Evolutionary conservation across 2,797 vertebrate species (phyloP), one percentile per base, ranked within the genome.

Genomic region (Peromyscus aztecus): DNA sequence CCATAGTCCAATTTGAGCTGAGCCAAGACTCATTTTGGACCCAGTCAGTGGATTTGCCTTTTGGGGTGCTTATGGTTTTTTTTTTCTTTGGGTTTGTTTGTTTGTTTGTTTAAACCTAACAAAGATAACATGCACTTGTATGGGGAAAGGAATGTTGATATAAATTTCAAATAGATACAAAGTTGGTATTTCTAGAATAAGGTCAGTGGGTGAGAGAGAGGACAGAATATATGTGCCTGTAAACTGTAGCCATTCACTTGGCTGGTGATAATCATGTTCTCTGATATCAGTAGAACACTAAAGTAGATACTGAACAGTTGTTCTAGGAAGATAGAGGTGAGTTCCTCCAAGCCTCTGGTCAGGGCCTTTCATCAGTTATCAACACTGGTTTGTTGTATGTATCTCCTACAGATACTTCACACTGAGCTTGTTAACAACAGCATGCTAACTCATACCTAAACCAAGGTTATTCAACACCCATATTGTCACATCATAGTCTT

Each of bases 391-490:
- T 77, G 12, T 80, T 81, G 9, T n/a, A 63, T 40, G 14, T 81
- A 43, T 76, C 76, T 92, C n/a, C 67, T 69, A 88, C 55, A 96
- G 31, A 94, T 13, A 67, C 98, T 43, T 84, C 69, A 40, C 80
- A 71, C 43, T 71, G 82, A 92, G 78, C 43, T 76, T 57, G 8
- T 2, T 29, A 34, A 63, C 71, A n/a, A 27, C 75, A 89, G 24
- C 80, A 31, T 52, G 37, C 1, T 46, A 69, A n/a, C 37, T 75
- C 31, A 9, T 5, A 40, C 63, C 27, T 29, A 17, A 55, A 31
- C 2, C 34, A 40, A 65, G 4, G 17, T 34, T 37, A 59, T 55
- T 71, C 83, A 34, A 34, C 34, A 61, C 13, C 3, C 4, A 14
- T 43, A 14, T n/a, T 78, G 59, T 46, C 52, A 80, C 17, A 29